Evolutionary conservation across 2,888 invertebrate species (phyloP), one percentile per base, ranked within the genome.

Genomic region (Lacanobia oleracea): DNA sequence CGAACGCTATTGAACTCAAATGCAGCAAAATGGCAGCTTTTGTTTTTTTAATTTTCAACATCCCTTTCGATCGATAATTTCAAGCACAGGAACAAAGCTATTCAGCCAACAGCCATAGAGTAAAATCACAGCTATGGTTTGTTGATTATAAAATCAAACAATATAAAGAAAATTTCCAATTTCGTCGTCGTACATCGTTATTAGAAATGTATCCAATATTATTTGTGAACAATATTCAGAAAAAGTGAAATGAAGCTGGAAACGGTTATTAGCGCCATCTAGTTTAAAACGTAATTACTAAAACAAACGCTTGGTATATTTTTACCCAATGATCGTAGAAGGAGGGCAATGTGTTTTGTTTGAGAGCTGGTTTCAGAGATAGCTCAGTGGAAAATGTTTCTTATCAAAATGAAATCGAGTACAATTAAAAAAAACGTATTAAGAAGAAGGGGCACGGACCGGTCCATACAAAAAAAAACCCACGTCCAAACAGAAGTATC

Each of bases 21-120:
- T 83, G 85, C 86, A 91, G 91, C 93, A 94, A 94, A 93, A 94
- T 94, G 94, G 94, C 93, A 92, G 93, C 84, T 76, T 64, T 43
- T 80, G 83, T 83, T 76, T 33, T 75, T 76, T 70, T 77, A 57
- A 74, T 27, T 69, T 53, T 48, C 40, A 37, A 60, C 45, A 57
- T 54, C 37, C 27, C 37, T 64, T 61, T 64, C 18, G 60, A 65
- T 84, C 74, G 68, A 72, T 74, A 76, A 51, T 75, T 54, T 40
- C 0, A 60, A 68, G 74, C 60, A 69, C 54, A 54, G 60, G 62
- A 60, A 80, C 40, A 33, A 61, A 53, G 40, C 40, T 51, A 59
- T 68, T 54, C 56, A 63, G 70, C 75, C 70, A 33, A 0, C 0
- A 2, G 14, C 43, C 80, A 75, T 40, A 74, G 64, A 75, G 3